Conservation (phyloP, 2,113 vertebrate species). For the Pogona vitticeps region DNA sequence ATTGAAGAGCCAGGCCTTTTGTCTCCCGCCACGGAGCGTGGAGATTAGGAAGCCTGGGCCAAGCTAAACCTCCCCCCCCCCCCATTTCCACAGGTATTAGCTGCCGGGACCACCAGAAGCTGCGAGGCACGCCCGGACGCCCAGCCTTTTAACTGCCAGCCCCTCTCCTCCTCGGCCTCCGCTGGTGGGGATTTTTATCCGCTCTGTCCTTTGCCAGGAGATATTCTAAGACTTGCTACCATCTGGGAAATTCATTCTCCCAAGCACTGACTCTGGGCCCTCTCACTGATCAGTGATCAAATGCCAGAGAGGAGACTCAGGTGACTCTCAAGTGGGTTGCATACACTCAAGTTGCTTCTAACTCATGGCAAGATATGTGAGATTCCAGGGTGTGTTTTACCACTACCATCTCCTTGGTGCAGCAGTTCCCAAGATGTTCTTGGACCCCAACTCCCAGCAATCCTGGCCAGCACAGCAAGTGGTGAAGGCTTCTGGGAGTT, state of each 20-base stretch:
- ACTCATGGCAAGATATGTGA: no score
- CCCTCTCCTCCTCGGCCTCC: neutral
- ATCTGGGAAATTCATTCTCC: no score
- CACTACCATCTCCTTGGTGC: neutral
- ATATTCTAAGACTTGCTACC: no score
- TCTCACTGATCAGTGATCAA: neutral
- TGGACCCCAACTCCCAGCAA: no score
- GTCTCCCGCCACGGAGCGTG: constrained; percentile 63
- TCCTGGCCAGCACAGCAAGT: no score
- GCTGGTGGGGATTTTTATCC: no score
- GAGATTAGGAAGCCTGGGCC: constrained; percentile 82
- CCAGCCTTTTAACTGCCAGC: neutral
- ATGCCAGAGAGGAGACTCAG: neutral
- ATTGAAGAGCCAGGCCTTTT: constrained; percentile 88
- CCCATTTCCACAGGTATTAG: constrained; percentile 88
- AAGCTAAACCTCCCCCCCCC: constrained; percentile 82
- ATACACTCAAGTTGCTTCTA: no score
- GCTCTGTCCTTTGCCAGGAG: neutral
- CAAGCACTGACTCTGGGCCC: no score
- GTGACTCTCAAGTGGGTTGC: no score
- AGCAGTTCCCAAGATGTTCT: no score
- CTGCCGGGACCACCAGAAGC: constrained; percentile 69
- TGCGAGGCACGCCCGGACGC: constrained; percentile 50
- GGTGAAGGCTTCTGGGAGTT: no score
- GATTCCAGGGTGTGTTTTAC: neutral